Conservation (phyloP, 2,797 vertebrate genomes). For the Artibeus jamaicensis region DNA sequence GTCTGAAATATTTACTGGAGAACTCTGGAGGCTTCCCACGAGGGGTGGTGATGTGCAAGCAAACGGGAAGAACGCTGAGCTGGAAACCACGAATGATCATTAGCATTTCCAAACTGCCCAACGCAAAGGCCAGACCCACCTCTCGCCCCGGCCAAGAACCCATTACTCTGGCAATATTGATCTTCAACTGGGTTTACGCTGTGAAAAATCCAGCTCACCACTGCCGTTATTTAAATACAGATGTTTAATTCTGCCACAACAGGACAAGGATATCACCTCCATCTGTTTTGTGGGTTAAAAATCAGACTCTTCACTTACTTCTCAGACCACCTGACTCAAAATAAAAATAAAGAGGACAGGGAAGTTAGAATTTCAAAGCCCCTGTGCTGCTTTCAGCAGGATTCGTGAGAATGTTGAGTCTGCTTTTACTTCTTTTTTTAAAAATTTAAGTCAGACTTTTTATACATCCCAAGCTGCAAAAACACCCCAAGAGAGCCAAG, state of each 20-base stretch:
- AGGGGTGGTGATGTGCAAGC: background rate
- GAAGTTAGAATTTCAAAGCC: background rate
- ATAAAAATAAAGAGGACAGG: background rate
- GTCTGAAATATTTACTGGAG: slow-evolving; percentile 77
- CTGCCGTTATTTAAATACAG: slow-evolving; percentile 57
- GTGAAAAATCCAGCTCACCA: slow-evolving; percentile 56
- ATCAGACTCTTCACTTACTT: background rate
- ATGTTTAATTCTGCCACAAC: slow-evolving; percentile 70
- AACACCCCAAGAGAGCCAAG: slow-evolving; percentile 74
- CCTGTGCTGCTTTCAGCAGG: background rate
- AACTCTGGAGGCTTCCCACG: slow-evolving; percentile 39
- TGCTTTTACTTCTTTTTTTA: background rate
- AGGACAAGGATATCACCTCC: slow-evolving; percentile 58
- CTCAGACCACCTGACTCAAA: background rate
- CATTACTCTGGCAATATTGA: slow-evolving; percentile 23
- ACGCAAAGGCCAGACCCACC: accelerated
- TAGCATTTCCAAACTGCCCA: slow-evolving; percentile 20
- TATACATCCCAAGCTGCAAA: slow-evolving; percentile 73
- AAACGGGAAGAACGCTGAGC: background rate
- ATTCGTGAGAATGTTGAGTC: slow-evolving; percentile 16
- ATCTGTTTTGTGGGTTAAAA: background rate
- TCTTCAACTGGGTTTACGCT: slow-evolving; percentile 31
- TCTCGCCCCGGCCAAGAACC: background rate
- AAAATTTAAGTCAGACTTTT: slow-evolving; percentile 70
- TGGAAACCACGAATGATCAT: background rate